A percentile compares a stretch with the other conserved stretches of the same genome.
Evolutionary conservation across 2,888 invertebrate species (phyloP).

Genomic region (Pollenia labialis): DNA sequence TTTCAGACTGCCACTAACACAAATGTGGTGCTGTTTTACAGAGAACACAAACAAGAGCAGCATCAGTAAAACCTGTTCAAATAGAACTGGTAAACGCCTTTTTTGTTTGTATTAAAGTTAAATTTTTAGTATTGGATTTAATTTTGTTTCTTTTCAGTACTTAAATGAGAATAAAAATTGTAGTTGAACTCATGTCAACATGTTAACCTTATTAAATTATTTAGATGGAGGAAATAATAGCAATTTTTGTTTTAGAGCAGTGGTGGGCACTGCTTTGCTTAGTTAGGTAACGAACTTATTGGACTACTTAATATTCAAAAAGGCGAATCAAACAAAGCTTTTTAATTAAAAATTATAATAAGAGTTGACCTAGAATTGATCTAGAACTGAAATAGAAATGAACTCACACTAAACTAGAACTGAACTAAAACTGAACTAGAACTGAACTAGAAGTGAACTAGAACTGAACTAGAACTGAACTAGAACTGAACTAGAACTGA

Average conservation of each 20-base stretch:
- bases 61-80: neutral
- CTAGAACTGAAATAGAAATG: too few species aligned
- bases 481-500: conserved; percentile 1
- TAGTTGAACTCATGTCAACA: conserved; percentile 4
- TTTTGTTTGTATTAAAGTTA: neutral
- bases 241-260: too few species aligned
- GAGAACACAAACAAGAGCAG: neutral
- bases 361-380: neutral
- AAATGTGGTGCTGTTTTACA: neutral
- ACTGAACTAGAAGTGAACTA: neutral
- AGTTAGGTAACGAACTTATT: too few species aligned
- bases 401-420: neutral
- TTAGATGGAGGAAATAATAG: too few species aligned
- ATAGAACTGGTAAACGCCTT: neutral
- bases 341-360: too few species aligned
- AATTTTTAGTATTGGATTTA: conserved; percentile 4
- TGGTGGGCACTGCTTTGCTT: too few species aligned
- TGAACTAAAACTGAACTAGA: neutral
- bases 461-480: conserved; percentile 1
- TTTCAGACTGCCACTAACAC: conserved; percentile 12
- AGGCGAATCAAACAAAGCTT: too few species aligned
- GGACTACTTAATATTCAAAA: too few species aligned
- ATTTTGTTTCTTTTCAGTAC: conserved; percentile 31
- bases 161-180: conserved; percentile 5
- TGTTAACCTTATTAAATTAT: conserved; percentile 12